Evolutionary conservation across 2,113 vertebrate genomes (phyloP).

Genomic region (Serilophus lunatus): DNA sequence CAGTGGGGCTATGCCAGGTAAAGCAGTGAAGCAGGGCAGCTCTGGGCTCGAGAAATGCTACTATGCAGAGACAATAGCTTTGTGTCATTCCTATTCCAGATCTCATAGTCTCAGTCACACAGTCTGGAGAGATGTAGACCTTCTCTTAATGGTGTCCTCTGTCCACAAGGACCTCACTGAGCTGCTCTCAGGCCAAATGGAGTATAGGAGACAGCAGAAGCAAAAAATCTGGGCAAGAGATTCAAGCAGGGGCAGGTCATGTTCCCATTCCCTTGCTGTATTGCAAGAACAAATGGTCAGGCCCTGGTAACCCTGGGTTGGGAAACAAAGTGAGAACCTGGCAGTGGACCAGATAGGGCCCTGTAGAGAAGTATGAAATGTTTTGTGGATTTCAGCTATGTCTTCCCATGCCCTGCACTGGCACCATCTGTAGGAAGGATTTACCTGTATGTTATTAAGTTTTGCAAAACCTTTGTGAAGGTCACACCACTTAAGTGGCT

Average conservation of each 20-base stretch:
- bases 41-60: neutral
- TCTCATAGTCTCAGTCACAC: neutral
- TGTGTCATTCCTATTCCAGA: neutral
- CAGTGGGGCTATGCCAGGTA: neutral
- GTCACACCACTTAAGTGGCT: neutral
- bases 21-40: neutral
- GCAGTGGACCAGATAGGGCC: neutral
- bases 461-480: neutral
- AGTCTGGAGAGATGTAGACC: neutral
- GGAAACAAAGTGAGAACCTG: neutral
- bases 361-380: neutral
- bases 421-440: neutral
- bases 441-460: neutral
- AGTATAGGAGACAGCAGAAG: neutral
- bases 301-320: neutral
- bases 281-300: conserved; percentile 13
- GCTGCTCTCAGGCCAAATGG: neutral
- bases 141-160: neutral
- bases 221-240: neutral
- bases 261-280: neutral
- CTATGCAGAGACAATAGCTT: neutral
- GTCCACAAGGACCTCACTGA: neutral
- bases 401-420: neutral
- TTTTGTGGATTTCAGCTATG: neutral
- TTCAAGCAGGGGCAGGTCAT: neutral